Evolutionary conservation across 2,113 vertebrate genomes (phyloP), one percentile per base, ranked within the genome.

Genomic region (Erpornis zantholeuca): DNA sequence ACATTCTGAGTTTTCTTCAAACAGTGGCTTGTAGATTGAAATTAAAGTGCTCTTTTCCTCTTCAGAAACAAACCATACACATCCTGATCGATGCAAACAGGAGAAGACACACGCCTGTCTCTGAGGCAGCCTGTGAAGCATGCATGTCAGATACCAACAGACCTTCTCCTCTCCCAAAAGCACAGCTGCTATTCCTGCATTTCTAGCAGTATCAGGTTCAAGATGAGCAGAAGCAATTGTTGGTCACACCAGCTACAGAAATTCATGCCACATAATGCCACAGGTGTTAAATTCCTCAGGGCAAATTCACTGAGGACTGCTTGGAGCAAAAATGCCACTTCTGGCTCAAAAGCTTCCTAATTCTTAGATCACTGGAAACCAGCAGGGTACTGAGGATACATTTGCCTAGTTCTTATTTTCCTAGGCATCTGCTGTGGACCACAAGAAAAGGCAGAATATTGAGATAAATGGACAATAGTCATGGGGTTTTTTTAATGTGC

Each of bases 401-500:
- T 86, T 78, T 91, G 19, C 29, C 22, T 40, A 75, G 23, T 42
- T 68, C 27, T 68, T 59, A 28, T 33, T 33, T 72, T 83, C 38
- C 47, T 53, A 49, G 31, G n/a, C 9, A 65, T 77, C 50, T 94
- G 35, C n/a, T 66, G 38, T 17, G 20, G 40, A 54, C 4, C 17
- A 77, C 13, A 31, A 57, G n/a, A 52, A 82, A 92, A 59, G 27
- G 24, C 11, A 92, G 45, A 76, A 50, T 69, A 75, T 38, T 73
- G n/a, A 44, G 45, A 22, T 52, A 52, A 44, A n/a, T 27, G 16
- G 35, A 28, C 6, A 21, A 14, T 25, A 70, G 11, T n/a, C 40
- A 22, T 17, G 12, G 10, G 3, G 0, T 0, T 8, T 52, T 72
- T 52, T 82, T 57, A 50, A 66, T 3, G 3, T 35, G 33, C 23